Conservation (phyloP, 2,888 invertebrate genomes). For the Laothoe populi region DNA sequence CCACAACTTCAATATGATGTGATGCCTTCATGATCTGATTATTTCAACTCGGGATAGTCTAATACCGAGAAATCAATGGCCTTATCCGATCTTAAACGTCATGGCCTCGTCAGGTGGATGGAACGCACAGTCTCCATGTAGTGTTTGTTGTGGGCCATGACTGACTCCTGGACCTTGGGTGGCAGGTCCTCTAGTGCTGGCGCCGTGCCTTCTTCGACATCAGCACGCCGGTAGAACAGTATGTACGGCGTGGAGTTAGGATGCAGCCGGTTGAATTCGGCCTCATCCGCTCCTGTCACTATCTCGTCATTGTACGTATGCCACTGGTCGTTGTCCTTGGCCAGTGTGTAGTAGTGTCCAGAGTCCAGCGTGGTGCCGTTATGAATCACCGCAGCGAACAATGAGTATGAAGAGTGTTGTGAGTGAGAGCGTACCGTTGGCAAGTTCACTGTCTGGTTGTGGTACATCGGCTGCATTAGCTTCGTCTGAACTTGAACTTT, state of each 20-base stretch:
- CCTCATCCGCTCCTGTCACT: constrained; percentile 86
- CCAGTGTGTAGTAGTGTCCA: constrained; percentile 95
- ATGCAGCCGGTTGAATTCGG: constrained; percentile 86
- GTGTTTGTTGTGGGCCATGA: constrained; percentile 67
- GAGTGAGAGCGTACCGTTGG: constrained; percentile 68
- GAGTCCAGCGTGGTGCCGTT: constrained; percentile 92
- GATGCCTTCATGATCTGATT: constrained; percentile 14
- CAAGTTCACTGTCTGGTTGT: constrained; percentile 82
- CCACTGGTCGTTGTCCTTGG: constrained; percentile 89
- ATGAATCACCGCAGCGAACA: constrained; percentile 94
- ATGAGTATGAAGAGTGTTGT: constrained; percentile 83
- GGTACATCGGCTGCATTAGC: constrained; percentile 88
- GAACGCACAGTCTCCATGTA: constrained; percentile 60
- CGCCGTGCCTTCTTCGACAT: constrained; percentile 66
- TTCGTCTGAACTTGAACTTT: constrained; percentile 89
- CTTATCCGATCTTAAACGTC: constrained; percentile 64
- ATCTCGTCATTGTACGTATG: constrained; percentile 92
- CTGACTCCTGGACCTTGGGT: constrained; percentile 56
- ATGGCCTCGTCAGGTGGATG: constrained; percentile 57
- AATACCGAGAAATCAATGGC: constrained; percentile 58
- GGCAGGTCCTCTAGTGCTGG: constrained; percentile 65
- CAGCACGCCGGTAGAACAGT: constrained; percentile 87
- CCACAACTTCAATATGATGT: not conserved
- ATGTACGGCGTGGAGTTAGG: constrained; percentile 93
- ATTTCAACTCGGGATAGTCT: constrained; percentile 47